Conservation (phyloP, 92 coral and sea anemone genomes). For the Nematostella vectensis region DNA sequence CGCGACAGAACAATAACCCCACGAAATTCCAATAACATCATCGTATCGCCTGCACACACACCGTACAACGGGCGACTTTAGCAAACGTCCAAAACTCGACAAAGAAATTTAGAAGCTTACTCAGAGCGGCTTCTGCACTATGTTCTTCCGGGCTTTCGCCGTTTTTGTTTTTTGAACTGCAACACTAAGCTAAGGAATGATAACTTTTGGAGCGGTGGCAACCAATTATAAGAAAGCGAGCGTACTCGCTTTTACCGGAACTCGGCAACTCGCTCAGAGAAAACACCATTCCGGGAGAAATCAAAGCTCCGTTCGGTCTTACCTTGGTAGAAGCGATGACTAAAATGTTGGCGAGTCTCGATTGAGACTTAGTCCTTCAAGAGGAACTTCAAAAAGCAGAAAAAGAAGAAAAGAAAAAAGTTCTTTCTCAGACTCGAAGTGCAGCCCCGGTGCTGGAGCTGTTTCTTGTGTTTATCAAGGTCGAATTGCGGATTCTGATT, state of each 20-base stretch:
- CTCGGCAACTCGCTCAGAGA: slow-evolving; percentile 18
- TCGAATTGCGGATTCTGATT: slow-evolving; percentile 2
- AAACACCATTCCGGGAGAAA: background rate
- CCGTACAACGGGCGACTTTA: slow-evolving; percentile 29
- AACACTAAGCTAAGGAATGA: background rate
- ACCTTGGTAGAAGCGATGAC: slow-evolving; percentile 10
- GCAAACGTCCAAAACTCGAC: too few species aligned
- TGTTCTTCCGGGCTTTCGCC: too few species aligned
- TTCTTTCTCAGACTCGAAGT: slow-evolving; percentile 17
- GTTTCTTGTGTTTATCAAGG: slow-evolving; percentile 1
- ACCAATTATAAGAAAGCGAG: slow-evolving; percentile 36
- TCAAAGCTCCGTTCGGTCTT: slow-evolving; percentile 1
- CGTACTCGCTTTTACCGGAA: slow-evolving; percentile 45
- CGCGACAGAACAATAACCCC: slow-evolving; percentile 22
- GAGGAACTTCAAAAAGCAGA: background rate
- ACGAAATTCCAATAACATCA: slow-evolving; percentile 16
- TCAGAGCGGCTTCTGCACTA: too few species aligned
- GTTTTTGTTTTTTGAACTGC: too few species aligned
- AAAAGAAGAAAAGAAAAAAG: slow-evolving; percentile 5
- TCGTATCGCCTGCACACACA: too few species aligned
- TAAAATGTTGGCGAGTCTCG: slow-evolving; percentile 4
- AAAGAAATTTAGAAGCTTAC: too few species aligned
- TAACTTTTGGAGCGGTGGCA: slow-evolving; percentile 10
- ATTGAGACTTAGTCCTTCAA: slow-evolving; percentile 1
- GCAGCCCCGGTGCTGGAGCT: background rate